Evolutionary conservation across 2,888 invertebrate genomes (phyloP), one percentile per base, ranked within the genome.

Genomic region (Ormyrus labotus): DNA sequence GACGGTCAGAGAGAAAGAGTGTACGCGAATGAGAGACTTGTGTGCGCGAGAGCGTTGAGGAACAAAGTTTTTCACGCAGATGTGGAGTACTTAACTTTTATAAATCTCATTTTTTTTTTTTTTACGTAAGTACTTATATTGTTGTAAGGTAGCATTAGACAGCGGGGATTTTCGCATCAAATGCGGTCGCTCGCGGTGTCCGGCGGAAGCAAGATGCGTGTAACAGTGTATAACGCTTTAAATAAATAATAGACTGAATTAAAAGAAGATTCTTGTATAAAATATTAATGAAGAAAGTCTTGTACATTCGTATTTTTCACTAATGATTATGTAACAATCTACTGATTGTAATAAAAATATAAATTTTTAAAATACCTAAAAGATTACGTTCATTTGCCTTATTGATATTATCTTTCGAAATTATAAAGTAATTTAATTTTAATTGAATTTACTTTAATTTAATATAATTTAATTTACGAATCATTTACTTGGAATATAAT

Each of bases 211-310:
- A 55, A 60, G 13, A 75, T 76, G 19, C 19, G 80, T 80, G 80
- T 80, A 80, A 80, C 61, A 67, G 48, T 57, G 76, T 77, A 19
- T 19, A 80, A 80, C 76, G 68, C 80, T 75, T 72, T 78, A 81
- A 19, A 53, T 74, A 69, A 73, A 65, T 78, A 81, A 81, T 81
- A 81, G 81, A 81, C 81, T 81, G 81, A 81, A 78, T 81, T 58
- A 48, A 74, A 69, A 63, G 67, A 51, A 61, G 61, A 64, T 72
- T 80, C 65, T 78, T 81, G 81, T 81, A 81, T 70, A 81, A 81
- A 81, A 77, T 73, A 81, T 63, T 65, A 78, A 74, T 77, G 72
- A 68, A 57, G 9, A 58, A 68, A 55, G 10, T 50, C 57, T 80
- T 80, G 80, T 80, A 80, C 76, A 80, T 80, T 80, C 51, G 63